Conservation (phyloP, 2,113 vertebrate species). For the Danionella cerebrum region DNA sequence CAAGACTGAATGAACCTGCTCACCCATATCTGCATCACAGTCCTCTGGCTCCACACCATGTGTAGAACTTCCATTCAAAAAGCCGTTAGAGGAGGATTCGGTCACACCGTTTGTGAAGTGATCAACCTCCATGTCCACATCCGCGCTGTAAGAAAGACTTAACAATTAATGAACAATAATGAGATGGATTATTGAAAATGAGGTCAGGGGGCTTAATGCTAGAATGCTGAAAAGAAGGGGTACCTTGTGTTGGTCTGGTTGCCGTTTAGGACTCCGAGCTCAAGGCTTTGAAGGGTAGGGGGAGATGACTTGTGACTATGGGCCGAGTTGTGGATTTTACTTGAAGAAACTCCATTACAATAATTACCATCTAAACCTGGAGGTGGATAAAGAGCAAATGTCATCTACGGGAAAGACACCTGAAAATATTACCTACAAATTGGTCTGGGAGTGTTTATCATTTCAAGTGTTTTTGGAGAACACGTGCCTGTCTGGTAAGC, state of each 20-base stretch:
- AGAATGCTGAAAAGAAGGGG: too few relatives aligned
- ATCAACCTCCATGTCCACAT: conserved; percentile 97
- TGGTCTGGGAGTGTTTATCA: background rate
- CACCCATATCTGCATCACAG: conserved; percentile 97
- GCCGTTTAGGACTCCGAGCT: conserved; percentile 87
- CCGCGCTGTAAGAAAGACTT: conserved; percentile 61
- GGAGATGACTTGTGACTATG: conserved; percentile 87
- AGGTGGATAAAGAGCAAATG: background rate
- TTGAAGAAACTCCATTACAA: conserved; percentile 93
- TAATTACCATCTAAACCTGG: conserved; percentile 87
- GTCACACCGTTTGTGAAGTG: conserved; percentile 95
- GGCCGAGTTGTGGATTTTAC: conserved; percentile 78
- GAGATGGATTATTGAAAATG: too few relatives aligned
- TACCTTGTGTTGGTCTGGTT: conserved; percentile 82
- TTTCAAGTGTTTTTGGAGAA: background rate
- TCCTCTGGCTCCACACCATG: conserved; percentile 86
- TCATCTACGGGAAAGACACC: too few relatives aligned
- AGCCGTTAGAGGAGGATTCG: conserved; percentile 92
- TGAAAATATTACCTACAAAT: background rate
- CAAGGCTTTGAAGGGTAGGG: conserved; percentile 71
- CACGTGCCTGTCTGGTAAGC: conserved; percentile 74
- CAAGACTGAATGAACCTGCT: conserved; percentile 33
- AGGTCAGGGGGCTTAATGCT: background rate
- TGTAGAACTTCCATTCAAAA: conserved; percentile 95
- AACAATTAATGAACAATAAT: background rate